Conservation (phyloP, 1,140 invertebrate genomes). For the Euwallacea similis region DNA sequence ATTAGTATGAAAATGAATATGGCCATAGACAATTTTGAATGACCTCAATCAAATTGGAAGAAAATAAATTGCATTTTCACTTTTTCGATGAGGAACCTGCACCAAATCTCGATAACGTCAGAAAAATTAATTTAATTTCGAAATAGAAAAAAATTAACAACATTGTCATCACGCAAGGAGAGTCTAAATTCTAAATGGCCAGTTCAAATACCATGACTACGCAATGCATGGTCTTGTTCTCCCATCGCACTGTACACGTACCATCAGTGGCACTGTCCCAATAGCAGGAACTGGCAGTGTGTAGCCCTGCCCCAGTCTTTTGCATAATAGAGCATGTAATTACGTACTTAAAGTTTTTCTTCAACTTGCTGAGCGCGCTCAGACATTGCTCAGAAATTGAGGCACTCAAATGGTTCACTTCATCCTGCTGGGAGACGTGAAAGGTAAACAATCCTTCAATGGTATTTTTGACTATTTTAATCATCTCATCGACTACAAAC, state of each 20-base stretch:
- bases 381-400: constrained; percentile 92
- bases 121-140: too few relatives aligned
- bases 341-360: constrained; percentile 89
- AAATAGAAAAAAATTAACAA: too few relatives aligned
- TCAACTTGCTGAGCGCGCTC: constrained; percentile 86
- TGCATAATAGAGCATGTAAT: constrained; percentile 98
- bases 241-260: constrained; percentile 96
- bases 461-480: constrained; percentile 95
- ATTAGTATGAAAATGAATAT: too few relatives aligned
- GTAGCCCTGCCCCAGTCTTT: constrained; percentile 94
- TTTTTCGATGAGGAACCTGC: too few relatives aligned
- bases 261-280: constrained; percentile 97
- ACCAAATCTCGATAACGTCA: too few relatives aligned
- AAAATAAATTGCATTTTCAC: too few relatives aligned
- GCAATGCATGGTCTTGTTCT: constrained; percentile 98
- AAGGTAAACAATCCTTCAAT: constrained; percentile 93
- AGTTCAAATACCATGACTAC: constrained; percentile 64
- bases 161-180: too few relatives aligned
- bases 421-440: constrained; percentile 91
- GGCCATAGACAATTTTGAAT: too few relatives aligned
- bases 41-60: too few relatives aligned
- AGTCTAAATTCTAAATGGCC: constrained; percentile 43
- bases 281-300: constrained; percentile 96
- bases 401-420: constrained; percentile 97
- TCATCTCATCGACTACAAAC: constrained; percentile 72